Conservation (phyloP, 64 coral and sea anemone species). For the Dendrophyllia cribrosa region DNA sequence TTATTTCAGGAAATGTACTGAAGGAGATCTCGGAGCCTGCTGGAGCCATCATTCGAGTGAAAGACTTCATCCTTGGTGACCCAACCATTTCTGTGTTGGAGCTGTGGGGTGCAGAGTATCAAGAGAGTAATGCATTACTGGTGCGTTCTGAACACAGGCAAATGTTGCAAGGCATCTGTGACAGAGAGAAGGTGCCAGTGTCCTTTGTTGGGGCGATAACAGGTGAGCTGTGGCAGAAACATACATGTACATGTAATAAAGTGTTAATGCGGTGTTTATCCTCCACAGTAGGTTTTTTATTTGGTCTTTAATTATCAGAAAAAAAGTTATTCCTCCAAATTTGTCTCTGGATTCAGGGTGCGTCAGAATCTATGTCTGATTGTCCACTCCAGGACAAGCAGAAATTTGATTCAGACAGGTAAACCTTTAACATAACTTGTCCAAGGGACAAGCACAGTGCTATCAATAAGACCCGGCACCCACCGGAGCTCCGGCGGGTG, state of each 20-base stretch:
- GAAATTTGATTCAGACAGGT: no score
- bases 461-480: no score
- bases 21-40: constrained; percentile 97
- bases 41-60: constrained; percentile 81
- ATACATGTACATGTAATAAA: background rate
- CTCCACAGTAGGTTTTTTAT: no score
- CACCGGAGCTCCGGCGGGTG: no score
- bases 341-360: no score
- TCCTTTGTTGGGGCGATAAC: constrained; percentile 95
- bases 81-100: constrained; percentile 94
- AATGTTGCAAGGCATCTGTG: constrained; percentile 74
- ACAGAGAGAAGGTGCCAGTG: constrained; percentile 91
- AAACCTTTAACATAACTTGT: no score
- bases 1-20: constrained; percentile 88
- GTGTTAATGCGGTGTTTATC: no score
- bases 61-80: constrained; percentile 91
- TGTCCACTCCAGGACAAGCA: no score
- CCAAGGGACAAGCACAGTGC: no score
- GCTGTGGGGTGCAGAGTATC: constrained; percentile 98
- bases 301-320: no score
- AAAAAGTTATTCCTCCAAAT: no score
- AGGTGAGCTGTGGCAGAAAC: constrained; percentile 40
- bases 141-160: constrained; percentile 64
- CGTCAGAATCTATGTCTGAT: no score
- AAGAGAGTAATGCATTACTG: constrained; percentile 96